Percentiles rank a stretch among this genome's conserved stretches.
These are phyloP conservation scores for Amblyopsis rosae DNA, from an alignment of 2,113 vertebrate genomes.

Conservation along the genomic window DNA sequence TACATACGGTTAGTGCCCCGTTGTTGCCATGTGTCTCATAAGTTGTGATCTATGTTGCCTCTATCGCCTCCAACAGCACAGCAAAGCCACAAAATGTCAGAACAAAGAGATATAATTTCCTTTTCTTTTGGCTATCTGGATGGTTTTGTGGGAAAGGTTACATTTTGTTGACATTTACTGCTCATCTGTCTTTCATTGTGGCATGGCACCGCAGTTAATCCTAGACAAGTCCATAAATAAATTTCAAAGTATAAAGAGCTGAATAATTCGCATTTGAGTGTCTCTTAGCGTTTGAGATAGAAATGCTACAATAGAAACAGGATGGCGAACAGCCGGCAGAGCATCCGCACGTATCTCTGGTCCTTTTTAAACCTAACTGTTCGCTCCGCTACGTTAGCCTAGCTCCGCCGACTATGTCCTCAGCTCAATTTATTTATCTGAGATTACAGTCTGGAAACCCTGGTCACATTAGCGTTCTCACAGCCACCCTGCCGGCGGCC, in stretches of 20 bases:
- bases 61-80: conserved; percentile 33
- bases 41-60: conserved; percentile 34
- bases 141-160: conserved; percentile 25
- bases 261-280: conserved; percentile 34
- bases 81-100: conserved; percentile 15
- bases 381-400: background rate
- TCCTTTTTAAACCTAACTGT: background rate
- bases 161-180: conserved; percentile 53
- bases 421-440: too few relatives aligned
- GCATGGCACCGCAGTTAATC: conserved; percentile 42
- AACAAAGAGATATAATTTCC: conserved; percentile 27
- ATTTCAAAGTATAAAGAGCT: conserved; percentile 37
- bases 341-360: background rate
- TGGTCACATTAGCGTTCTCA: too few relatives aligned
- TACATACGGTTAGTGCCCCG: background rate
- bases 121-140: conserved; percentile 36
- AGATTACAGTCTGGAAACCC: too few relatives aligned
- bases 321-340: background rate
- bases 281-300: conserved; percentile 22
- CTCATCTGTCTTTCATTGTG: conserved; percentile 67
- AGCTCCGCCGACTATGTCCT: too few relatives aligned
- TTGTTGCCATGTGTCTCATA: conserved; percentile 20
- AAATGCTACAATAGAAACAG: conserved; percentile 28
- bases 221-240: conserved; percentile 51
- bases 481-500: too few relatives aligned